Base-by-base conservation (phyloP, 2,888 invertebrate species). In the Dicranocentrus wangi region DNA sequence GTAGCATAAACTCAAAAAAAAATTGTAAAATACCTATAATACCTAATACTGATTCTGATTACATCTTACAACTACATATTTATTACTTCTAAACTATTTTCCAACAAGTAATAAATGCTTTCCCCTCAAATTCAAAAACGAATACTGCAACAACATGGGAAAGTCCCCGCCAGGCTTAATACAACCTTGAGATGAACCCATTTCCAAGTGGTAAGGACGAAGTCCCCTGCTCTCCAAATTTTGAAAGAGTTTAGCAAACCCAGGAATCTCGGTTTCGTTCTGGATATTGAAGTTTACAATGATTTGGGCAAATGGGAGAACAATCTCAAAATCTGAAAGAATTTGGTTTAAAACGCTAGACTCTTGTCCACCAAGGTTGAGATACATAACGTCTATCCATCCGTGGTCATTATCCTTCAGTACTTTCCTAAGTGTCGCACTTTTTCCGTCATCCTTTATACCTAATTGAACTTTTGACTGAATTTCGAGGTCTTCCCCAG, bases 271-370 rank as follows among this genome's bases (percentile, higher is more conserved):
- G 3, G 3, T 8, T 25, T 1, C 27, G 47, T 23, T 8, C 3
- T 19, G 5, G 1, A 55, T 5, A 42, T 43, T 25, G 28, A 79
- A 55, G 2, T 42, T 60, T 0, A 79, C 42, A 27, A 71, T 55
- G 21, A 79, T 28, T 39, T 79, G 79, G 1, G 61, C 79, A 66
- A 79, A 79, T 0, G 79, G 79, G 7, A 79, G 47, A 25, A 71
- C 65, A 19, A 61, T 1, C 51, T 72, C 42, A 27, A 28, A 66
- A 10, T 79, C 72, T 17, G 55, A 1, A 3, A 72, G 1, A 27
- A 79, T 19, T 15, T 65, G 65, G 13, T 55, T n/a, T 23, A 78
- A 28, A 51, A 78, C 43, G 1, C 10, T 8, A 23, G 32, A 71
- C 39, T 63, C 43, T 2, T 13, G 19, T 5, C 53, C 55, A 2